Evolutionary conservation across 2,888 invertebrate species (phyloP), one percentile per base, ranked within the genome.

Genomic region (Frankliniella intonsa): DNA sequence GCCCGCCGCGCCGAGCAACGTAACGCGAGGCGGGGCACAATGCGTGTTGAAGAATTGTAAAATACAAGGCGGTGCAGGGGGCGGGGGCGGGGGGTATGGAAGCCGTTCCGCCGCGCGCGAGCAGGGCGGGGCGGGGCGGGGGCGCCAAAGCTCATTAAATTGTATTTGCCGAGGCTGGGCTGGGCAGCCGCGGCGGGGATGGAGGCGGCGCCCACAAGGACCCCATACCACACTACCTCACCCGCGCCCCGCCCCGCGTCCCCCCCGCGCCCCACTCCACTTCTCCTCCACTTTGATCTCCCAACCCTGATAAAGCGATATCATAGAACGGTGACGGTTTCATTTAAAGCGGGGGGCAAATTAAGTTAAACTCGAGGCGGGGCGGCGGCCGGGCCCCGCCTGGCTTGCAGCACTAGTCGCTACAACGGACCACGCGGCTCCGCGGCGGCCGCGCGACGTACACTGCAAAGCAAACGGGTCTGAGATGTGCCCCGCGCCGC

Each of bases 281-380:
- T n/a, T 5, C 38, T 17, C 62, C 19, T n/a, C 62, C 62, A 62
- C 62, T 62, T 62, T 62, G 62, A 62, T 62, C 62, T 62, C 62
- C 25, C n/a, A 10, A 25, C 69, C 22, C 69, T 76, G 69, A 76
- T 76, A 76, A 76, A 25, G 69, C 69, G 69, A 76, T 76, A 76
- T 76, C 69, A 76, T 76, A 76, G 69, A 76, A 76, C 69, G 69
- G 69, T 76, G 69, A 76, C 69, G 69, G 69, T 76, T 76, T 76
- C 69, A 76, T 76, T 76, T 76, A 76, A 25, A 25, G 69, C 25
- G 1, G 25, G 38, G 38, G 69, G 69, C 69, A 76, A 76, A 76
- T 76, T 76, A 76, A 76, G 69, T 76, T 76, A 76, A 76, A 76
- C 69, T 76, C 25, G 10, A 9, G 69, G 22, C 69, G 22, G 69